phyloP scores from a whole-genome alignment of 2,113 vertebrate species.

The Azemiops feae region DNA sequence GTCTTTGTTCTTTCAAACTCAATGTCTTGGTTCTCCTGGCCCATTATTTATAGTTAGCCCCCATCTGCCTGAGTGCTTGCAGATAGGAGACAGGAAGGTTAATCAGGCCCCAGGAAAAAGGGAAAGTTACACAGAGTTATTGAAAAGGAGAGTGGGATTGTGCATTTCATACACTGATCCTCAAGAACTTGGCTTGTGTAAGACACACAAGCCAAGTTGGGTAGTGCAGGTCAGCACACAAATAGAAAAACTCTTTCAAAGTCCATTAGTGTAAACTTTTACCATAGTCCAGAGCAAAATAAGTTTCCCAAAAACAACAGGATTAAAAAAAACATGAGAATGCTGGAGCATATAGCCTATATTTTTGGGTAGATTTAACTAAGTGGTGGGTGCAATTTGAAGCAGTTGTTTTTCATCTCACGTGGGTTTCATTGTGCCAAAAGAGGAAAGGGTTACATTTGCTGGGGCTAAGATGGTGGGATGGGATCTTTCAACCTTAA shows the following conservation, averaged over 20 bases:
- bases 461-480: no score
- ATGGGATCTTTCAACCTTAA: background rate
- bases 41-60: background rate
- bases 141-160: background rate
- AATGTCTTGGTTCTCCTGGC: background rate
- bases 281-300: background rate
- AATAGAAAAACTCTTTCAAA: background rate
- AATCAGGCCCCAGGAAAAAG: background rate
- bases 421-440: background rate
- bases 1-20: background rate
- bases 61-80: background rate
- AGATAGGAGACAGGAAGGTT: background rate
- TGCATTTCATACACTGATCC: background rate
- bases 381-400: background rate
- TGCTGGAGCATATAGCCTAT: background rate
- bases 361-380: background rate
- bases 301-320: background rate
- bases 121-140: background rate
- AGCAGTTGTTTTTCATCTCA: background rate
- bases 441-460: background rate
- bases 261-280: background rate
- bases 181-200: background rate
- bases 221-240: background rate
- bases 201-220: background rate
- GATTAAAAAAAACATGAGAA: background rate